These are phyloP conservation scores for Henricia sp. DNA, from an alignment of 53 echinoderm and acorn worm genomes.

Conservation along the genomic window DNA sequence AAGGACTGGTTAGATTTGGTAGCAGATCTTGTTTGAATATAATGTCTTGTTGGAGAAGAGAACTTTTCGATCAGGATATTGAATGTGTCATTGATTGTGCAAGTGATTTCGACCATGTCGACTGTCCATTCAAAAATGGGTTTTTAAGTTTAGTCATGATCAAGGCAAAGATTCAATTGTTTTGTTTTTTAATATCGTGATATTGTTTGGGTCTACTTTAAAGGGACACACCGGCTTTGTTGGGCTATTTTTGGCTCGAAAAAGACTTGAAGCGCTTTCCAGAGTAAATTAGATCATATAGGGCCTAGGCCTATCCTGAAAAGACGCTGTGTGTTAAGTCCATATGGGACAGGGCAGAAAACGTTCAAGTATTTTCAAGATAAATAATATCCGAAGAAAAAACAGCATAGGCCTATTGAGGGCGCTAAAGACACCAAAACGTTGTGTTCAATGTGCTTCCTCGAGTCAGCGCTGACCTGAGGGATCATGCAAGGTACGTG, in stretches of 20 bases:
- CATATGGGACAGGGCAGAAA: too few relatives aligned
- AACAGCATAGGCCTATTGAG: too few relatives aligned
- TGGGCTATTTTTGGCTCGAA: background rate
- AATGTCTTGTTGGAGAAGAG: constrained; percentile 35
- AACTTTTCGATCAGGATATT: constrained; percentile 27
- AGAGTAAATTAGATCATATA: background rate
- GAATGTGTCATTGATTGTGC: constrained; percentile 42
- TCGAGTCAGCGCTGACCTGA: too few relatives aligned
- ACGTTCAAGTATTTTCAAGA: too few relatives aligned
- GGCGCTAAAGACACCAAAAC: too few relatives aligned
- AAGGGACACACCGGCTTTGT: background rate
- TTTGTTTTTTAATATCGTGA: background rate
- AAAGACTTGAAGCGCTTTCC: background rate
- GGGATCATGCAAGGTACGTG: too few relatives aligned
- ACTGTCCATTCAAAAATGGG: constrained; percentile 45
- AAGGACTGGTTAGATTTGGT: too few relatives aligned
- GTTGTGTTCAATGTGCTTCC: too few relatives aligned
- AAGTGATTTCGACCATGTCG: constrained; percentile 16
- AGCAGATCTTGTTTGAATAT: too few relatives aligned
- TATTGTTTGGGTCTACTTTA: background rate
- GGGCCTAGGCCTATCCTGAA: background rate
- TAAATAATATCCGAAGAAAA: too few relatives aligned
- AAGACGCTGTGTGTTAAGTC: too few relatives aligned
- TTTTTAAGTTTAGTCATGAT: background rate
- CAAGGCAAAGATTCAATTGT: background rate